Base-by-base conservation (phyloP, 2,797 vertebrate species). In the Diplodus puntazzo region DNA sequence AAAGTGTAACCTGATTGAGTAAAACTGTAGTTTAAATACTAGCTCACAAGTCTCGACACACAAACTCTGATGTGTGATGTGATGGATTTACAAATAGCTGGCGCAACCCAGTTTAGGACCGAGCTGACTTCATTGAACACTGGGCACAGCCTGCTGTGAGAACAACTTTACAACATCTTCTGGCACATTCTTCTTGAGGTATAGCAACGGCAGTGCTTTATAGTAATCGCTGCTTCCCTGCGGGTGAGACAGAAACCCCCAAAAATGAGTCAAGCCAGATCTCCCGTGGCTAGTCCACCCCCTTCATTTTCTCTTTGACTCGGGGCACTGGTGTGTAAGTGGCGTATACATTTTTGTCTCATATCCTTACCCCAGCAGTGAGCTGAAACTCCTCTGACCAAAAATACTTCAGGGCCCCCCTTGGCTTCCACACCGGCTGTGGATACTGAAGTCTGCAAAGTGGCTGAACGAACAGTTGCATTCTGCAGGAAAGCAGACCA, bases 221-320 rank as follows among this genome's bases (percentile, higher is more conserved):
- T 69, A 83, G 75, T 81, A 79, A 87, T 83, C 77, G 75, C 25
- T 78, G 76, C 74, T 70, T 83, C 67, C 79, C 70, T 58, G 55
- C 65, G 25, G 86, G 75, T 79, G 58, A 87, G 62, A 83, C 63
- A 77, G 69, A 89, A 87, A 73, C 58, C 50, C 55, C 45, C 23
- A 48, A 69, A 69, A 80, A 80, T 70, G 69, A 83, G 60, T 75
- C 76, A 34, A 72, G 79, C 77, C 57, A 73, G 61, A 79, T 83
- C 69, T 71, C 75, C 49, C 0, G 48, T 57, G 73, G 70, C 75
- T 66, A 57, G 73, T 64, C 67, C 57, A 52, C 52, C 60, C 65
- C 34, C 50, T 82, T 72, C 79, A 90, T 90, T 84, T 85, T 69
- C 79, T 86, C 79, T 86, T 83, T 73, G 69, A 66, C 86, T 86